A percentile compares a stretch with the other conserved stretches of the same genome.
These are phyloP conservation scores for Megalurothrips usitatus DNA, from an alignment of 2,888 invertebrate genomes.

Conservation along the genomic window DNA sequence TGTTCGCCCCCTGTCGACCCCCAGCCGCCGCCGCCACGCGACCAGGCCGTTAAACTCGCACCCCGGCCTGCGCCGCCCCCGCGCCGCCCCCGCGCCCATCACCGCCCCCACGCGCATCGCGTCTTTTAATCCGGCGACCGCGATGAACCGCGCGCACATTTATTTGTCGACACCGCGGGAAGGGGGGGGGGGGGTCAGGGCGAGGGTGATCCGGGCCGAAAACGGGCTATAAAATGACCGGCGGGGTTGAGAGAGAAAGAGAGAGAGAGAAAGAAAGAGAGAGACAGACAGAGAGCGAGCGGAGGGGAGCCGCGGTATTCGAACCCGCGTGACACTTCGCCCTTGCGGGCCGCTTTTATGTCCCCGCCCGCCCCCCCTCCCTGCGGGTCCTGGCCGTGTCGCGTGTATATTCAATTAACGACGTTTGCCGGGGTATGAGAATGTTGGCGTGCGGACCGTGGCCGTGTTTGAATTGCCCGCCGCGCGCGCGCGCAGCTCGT, in stretches of 20 bases:
- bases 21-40: conserved; percentile 2
- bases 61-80: too few species aligned
- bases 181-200: not conserved
- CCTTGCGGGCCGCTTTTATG: too few species aligned
- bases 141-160: conserved; percentile 8
- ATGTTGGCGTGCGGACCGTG: not conserved
- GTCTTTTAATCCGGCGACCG: conserved; percentile 1
- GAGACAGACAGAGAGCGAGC: not conserved
- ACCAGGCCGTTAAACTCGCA: conserved; percentile 8
- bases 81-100: not conserved
- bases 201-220: too few species aligned
- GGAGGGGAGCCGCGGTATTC: not conserved
- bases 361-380: too few species aligned
- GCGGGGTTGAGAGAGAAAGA: not conserved
- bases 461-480: too few species aligned
- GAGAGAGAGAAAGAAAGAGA: not conserved
- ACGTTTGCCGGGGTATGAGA: too few species aligned
- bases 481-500: too few species aligned
- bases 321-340: too few species aligned
- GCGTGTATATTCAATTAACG: too few species aligned
- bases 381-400: too few species aligned
- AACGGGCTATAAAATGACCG: not conserved
- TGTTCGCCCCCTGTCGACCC: not conserved
- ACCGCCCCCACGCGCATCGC: not conserved
- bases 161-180: not conserved